Evolutionary conservation across 2,797 vertebrate genomes (phyloP).

Genomic region (Epinephelus malabaricus): DNA sequence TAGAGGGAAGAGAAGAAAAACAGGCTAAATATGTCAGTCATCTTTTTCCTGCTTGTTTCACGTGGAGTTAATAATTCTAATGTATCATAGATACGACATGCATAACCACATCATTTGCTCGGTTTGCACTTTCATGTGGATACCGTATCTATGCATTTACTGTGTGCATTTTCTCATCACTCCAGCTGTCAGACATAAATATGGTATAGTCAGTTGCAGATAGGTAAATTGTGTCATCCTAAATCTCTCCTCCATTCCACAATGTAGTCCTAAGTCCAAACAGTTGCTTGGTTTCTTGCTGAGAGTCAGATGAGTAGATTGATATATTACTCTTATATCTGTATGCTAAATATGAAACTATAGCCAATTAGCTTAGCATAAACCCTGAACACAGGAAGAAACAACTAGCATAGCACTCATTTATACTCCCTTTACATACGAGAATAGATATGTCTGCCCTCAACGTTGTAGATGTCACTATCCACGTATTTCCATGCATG

Average conservation of each 20-base stretch:
- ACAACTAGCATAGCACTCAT: no score
- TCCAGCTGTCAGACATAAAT: slow-evolving; percentile 24
- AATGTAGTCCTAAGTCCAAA: neutral
- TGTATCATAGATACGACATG: slow-evolving; percentile 16
- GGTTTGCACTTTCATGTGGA: slow-evolving; percentile 3
- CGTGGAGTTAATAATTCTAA: slow-evolving; percentile 53
- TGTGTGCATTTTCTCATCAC: slow-evolving; percentile 28
- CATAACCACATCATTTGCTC: slow-evolving; percentile 45
- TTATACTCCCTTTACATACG: no score
- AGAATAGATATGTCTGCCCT: no score
- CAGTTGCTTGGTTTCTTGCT: no score
- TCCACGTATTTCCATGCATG: no score
- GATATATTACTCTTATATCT: no score
- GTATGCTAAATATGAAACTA: no score
- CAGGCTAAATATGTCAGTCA: slow-evolving; percentile 64
- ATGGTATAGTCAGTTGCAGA: slow-evolving; percentile 13
- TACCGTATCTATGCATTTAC: slow-evolving; percentile 12
- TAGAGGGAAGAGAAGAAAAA: slow-evolving; percentile 36
- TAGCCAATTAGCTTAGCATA: neutral
- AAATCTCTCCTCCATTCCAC: neutral
- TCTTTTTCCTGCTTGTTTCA: slow-evolving; percentile 56
- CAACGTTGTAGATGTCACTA: no score
- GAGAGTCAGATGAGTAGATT: no score
- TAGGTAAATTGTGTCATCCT: slow-evolving; percentile 9
- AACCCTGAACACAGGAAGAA: neutral